Evolutionary conservation across 2,113 vertebrate genomes (phyloP).

Genomic region (Apeltes quadracus): DNA sequence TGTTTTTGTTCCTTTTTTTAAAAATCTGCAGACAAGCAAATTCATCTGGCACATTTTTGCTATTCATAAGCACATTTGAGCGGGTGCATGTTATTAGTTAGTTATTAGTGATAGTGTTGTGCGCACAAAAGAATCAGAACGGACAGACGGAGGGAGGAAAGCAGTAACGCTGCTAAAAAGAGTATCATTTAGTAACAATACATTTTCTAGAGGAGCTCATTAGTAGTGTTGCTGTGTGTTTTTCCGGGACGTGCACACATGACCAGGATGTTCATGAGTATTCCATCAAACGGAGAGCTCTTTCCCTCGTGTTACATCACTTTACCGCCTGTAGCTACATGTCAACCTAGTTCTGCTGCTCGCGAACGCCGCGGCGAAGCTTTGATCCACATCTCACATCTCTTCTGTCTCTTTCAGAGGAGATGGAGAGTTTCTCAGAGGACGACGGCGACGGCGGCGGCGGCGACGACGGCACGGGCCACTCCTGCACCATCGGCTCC

Average conservation of each 20-base stretch:
- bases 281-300: constrained; percentile 39
- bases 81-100: neutral
- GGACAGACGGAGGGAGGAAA: neutral
- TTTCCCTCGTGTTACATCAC: constrained; percentile 43
- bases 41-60: neutral
- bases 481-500: constrained; percentile 87
- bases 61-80: constrained; percentile 1
- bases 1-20: constrained; percentile 1
- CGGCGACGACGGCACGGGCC: constrained; percentile 64
- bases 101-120: neutral
- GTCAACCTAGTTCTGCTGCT: constrained; percentile 57
- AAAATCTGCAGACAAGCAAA: neutral
- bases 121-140: constrained; percentile 4
- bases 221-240: constrained; percentile 42
- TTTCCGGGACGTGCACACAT: constrained; percentile 31
- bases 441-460: too few species aligned
- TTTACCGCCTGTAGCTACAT: constrained; percentile 50
- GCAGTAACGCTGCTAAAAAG: neutral
- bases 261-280: constrained; percentile 22
- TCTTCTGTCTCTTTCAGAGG: constrained; percentile 63
- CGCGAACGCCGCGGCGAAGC: constrained; percentile 12
- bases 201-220: too few species aligned
- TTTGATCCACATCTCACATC: constrained; percentile 33
- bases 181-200: constrained; percentile 17
- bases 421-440: constrained; percentile 25